Conservation (phyloP, 2,797 vertebrate genomes). For the Gymnopithys bicolor region DNA sequence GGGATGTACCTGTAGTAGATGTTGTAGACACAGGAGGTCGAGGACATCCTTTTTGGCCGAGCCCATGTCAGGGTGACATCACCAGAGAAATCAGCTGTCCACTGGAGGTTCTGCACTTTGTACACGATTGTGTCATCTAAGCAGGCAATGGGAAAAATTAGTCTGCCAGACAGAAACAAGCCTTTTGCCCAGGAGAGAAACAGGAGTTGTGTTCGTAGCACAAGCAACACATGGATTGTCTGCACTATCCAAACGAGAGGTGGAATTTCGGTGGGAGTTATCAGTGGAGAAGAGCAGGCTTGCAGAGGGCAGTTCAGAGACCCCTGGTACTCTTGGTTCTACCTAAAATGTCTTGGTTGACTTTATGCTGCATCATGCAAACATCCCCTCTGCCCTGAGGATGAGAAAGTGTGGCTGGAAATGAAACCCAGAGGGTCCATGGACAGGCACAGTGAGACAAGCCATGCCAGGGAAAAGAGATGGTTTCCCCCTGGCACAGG, state of each 20-base stretch:
- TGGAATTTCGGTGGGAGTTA: not conserved
- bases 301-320: not conserved
- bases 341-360: not conserved
- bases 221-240: not conserved
- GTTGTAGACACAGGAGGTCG: constrained; percentile 87
- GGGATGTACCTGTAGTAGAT: constrained; percentile 87
- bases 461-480: not conserved
- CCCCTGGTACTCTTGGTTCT: not conserved
- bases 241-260: not conserved
- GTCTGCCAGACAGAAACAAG: not conserved
- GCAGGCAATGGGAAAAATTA: not conserved
- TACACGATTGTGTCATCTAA: constrained; percentile 87
- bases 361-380: not conserved
- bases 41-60: constrained; percentile 90
- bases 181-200: not conserved
- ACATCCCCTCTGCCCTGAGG: not conserved
- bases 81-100: constrained; percentile 89
- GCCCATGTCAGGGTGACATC: constrained; percentile 91
- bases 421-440: not conserved
- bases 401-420: not conserved
- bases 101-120: constrained; percentile 95
- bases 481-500: not conserved
- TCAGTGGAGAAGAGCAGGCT: not conserved
- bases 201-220: not conserved
- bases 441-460: rapidly evolving